Percentiles rank a stretch among this genome's conserved stretches.
Evolutionary conservation across 2,888 invertebrate genomes (phyloP).

Genomic region (Epirrhoe alternata): DNA sequence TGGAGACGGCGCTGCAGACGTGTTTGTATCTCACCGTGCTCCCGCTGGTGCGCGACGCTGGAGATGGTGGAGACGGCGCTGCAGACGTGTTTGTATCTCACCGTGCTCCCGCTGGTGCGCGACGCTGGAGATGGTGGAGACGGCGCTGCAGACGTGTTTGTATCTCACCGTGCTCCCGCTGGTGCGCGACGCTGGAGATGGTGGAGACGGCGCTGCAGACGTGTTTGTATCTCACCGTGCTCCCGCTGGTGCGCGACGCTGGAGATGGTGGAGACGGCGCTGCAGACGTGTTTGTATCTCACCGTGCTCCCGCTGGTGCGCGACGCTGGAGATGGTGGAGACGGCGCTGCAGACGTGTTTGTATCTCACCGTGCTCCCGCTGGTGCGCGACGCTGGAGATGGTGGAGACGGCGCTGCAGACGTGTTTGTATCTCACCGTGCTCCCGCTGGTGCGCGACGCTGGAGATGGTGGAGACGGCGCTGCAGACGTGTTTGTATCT

Average conservation of each 20-base stretch:
- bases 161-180: no score
- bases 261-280: constrained; percentile 97
- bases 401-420: constrained; percentile 97
- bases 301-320: no score
- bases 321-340: constrained; percentile 96
- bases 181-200: constrained; percentile 96
- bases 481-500: no score
- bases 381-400: constrained; percentile 96
- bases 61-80: constrained; percentile 98
- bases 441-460: constrained; percentile 96
- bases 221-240: no score
- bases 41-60: constrained; percentile 95
- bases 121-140: constrained; percentile 97
- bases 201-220: constrained; percentile 98
- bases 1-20: constrained; percentile 97
- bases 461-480: constrained; percentile 97
- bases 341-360: constrained; percentile 98
- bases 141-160: constrained; percentile 98
- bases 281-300: no score
- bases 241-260: constrained; percentile 96
- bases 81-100: no score
- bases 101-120: no score
- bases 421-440: no score
- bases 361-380: no score
- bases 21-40: no score